phyloP scores from a whole-genome alignment of 2,888 invertebrate genomes.

The Phasia obesa region DNA sequence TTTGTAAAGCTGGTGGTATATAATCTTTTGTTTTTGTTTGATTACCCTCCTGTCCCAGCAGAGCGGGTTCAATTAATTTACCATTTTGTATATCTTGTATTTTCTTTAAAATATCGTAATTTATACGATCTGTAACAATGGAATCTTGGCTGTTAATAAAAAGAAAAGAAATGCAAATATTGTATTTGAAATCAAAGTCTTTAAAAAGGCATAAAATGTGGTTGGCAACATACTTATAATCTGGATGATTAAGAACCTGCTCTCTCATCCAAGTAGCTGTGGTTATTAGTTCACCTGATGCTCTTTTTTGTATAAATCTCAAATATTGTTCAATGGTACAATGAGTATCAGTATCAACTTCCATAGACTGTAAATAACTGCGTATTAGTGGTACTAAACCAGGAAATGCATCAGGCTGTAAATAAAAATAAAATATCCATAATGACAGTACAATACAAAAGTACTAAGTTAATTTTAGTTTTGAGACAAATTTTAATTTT shows the following conservation, averaged over 20 bases:
- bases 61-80: constrained; percentile 87
- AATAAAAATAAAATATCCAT: too few relatives aligned
- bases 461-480: too few relatives aligned
- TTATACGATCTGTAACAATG: constrained; percentile 92
- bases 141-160: constrained; percentile 89
- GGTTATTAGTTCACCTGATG: constrained; percentile 94
- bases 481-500: too few relatives aligned
- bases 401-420: constrained; percentile 91
- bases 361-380: constrained; percentile 96
- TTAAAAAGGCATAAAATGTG: constrained; percentile 73
- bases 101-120: constrained; percentile 93
- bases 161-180: neutral
- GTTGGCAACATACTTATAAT: constrained; percentile 95
- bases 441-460: too few relatives aligned
- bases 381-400: constrained; percentile 97
- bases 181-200: neutral
- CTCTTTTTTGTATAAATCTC: constrained; percentile 93
- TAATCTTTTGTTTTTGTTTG: constrained; percentile 92
- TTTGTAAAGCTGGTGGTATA: constrained; percentile 90
- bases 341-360: constrained; percentile 98
- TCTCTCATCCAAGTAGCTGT: constrained; percentile 97
- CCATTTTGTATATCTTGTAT: constrained; percentile 90
- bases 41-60: constrained; percentile 88
- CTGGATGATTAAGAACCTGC: constrained; percentile 93
- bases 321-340: constrained; percentile 98